Conservation (phyloP, 1,140 invertebrate genomes). For the Psilanteris sp. region DNA sequence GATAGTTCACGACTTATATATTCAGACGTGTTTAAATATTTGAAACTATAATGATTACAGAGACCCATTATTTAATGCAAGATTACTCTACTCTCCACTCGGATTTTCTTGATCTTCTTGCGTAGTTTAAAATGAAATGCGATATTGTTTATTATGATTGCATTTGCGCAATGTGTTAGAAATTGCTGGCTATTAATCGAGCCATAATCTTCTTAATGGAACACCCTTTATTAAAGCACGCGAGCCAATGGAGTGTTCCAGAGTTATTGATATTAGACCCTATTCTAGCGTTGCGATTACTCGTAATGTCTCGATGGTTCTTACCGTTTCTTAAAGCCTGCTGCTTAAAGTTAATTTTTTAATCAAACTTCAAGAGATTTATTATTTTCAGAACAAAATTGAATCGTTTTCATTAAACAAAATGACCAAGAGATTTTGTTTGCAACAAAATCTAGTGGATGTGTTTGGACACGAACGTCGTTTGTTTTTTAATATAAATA, state of each 20-base stretch:
- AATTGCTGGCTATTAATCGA: conserved; percentile 61
- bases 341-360: conserved; percentile 39
- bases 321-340: conserved; percentile 32
- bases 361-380: conserved; percentile 38
- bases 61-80: too few species aligned
- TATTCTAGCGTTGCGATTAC: conserved; percentile 45
- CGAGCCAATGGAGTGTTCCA: conserved; percentile 34
- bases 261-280: conserved; percentile 61
- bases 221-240: conserved; percentile 62
- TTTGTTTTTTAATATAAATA: too few species aligned
- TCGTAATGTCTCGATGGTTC: conserved; percentile 50
- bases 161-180: conserved; percentile 49
- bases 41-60: too few species aligned
- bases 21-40: too few species aligned
- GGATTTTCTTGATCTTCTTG: background rate
- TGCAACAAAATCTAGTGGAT: too few species aligned
- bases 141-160: conserved; percentile 61
- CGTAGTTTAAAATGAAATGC: conserved; percentile 38
- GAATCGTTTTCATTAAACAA: too few species aligned
- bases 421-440: too few species aligned
- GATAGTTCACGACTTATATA: too few species aligned
- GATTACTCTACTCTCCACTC: background rate
- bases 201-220: conserved; percentile 62
- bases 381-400: conserved; percentile 11
- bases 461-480: too few species aligned